Evolutionary conservation across 2,797 vertebrate species (phyloP).

Genomic region (Holocentrus rufus): DNA sequence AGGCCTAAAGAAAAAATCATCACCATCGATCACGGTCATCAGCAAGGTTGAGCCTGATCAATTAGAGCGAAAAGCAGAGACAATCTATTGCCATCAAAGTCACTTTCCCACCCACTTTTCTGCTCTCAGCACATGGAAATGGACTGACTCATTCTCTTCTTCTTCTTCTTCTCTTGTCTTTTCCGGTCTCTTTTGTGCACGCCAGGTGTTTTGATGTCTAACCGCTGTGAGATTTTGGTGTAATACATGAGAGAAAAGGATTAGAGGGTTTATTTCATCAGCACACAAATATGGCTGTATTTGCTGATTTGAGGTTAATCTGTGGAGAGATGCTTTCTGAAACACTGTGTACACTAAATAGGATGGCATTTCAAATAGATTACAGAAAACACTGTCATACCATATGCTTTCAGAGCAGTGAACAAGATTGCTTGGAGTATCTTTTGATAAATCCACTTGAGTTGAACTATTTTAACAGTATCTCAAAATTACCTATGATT

Average conservation of each 20-base stretch:
- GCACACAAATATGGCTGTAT: neutral
- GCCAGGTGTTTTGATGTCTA: neutral
- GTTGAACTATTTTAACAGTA: too few species aligned
- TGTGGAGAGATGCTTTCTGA: neutral
- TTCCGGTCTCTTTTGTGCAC: neutral
- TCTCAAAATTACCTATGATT: too few species aligned
- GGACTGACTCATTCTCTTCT: too few species aligned
- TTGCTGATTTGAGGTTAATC: neutral
- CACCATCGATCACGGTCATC: conserved; percentile 28
- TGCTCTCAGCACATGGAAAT: too few species aligned
- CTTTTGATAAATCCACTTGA: too few species aligned
- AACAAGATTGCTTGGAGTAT: neutral
- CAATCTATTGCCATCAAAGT: conserved; percentile 26
- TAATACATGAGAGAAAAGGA: too few species aligned
- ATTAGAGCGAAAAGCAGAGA: conserved; percentile 38
- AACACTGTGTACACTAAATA: neutral
- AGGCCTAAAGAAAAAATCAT: conserved; percentile 5
- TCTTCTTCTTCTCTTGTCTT: too few species aligned
- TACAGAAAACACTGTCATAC: neutral
- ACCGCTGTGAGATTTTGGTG: neutral
- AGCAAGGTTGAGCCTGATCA: conserved; percentile 10
- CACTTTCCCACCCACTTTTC: too few species aligned
- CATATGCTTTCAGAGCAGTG: neutral
- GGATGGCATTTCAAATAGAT: neutral
- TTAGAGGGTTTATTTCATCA: neutral